Base-by-base conservation (phyloP, 2,888 invertebrate species). In the Anoncus sp. region DNA sequence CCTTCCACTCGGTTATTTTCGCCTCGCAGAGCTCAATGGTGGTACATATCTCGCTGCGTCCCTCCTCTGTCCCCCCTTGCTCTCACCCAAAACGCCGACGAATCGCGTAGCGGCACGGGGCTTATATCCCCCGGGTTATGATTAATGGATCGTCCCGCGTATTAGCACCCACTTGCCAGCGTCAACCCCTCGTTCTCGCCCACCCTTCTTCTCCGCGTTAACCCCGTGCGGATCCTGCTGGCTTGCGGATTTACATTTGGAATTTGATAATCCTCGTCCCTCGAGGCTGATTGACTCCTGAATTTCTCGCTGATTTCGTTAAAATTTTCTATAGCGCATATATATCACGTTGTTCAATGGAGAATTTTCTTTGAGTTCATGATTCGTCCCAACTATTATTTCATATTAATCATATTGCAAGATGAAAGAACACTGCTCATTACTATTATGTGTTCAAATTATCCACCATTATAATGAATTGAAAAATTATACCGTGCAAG, bases 101-200 rank as follows among this genome's bases (percentile, higher is more conserved):
- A 62, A 59, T 60, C 55, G 57, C 65, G 43, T 57, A 71, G 53
- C 45, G 20, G 66, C 65, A 45, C 55, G 43, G 65, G 62, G 47
- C 71, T 40, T 74, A 59, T 80, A 79, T 83, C 85, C 86, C 85
- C 83, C 71, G 84, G 87, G 87, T 89, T 90, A 90, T 90, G 90
- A 90, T 90, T 90, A 90, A 90, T 90, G 89, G 90, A 88, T 90
- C 87, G 88, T 78, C 86, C 86, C 84, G 84, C 88, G 88, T 88
- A 90, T 90, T 90, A 90, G 89, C 88, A 86, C 85, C 87, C 88
- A 88, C 89, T 90, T 88, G 89, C 70, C 59, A 43, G 62, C 67
- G 65, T 62, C 65, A 55, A 71, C 74, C 78, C 82, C 77, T 79
- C 80, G 72, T 43, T 59, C 57, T 63, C 70, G 53, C 63, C 65